Evolutionary conservation across 1,140 invertebrate species (phyloP).

Genomic region (Scaptomyza montana): DNA sequence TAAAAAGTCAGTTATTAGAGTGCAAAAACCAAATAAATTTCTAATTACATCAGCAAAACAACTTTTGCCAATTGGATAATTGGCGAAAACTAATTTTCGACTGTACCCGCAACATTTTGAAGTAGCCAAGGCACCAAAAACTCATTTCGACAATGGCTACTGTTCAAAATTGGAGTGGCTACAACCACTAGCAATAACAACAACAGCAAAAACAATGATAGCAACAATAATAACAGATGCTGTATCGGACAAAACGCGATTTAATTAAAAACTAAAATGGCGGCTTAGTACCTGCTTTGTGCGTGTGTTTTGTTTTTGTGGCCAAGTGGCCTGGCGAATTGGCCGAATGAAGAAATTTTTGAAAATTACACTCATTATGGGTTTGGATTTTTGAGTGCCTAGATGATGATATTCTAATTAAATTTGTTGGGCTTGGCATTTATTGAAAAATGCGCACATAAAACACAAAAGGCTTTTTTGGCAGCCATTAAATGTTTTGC

Average conservation of each 20-base stretch:
- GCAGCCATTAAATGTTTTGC: conserved; percentile 32
- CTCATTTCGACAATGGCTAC: conserved; percentile 60
- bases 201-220: conserved; percentile 20
- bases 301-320: conserved; percentile 27
- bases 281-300: conserved; percentile 51
- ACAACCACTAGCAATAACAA: conserved; percentile 29
- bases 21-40: conserved; percentile 71
- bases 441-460: conserved; percentile 40
- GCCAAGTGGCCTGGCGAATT: conserved; percentile 21
- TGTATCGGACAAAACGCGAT: conserved; percentile 57
- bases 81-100: conserved; percentile 68
- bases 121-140: conserved; percentile 60
- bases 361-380: conserved; percentile 68
- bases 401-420: conserved; percentile 62
- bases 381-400: conserved; percentile 66
- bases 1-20: conserved; percentile 64
- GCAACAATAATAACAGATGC: conserved; percentile 35
- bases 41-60: conserved; percentile 57
- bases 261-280: conserved; percentile 78
- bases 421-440: conserved; percentile 52
- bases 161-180: conserved; percentile 51
- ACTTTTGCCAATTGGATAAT: conserved; percentile 45
- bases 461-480: conserved; percentile 19
- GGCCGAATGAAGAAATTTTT: conserved; percentile 69
- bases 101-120: conserved; percentile 27